phyloP scores from a whole-genome alignment of 2,888 invertebrate genomes.

The Polia nebulosa region DNA sequence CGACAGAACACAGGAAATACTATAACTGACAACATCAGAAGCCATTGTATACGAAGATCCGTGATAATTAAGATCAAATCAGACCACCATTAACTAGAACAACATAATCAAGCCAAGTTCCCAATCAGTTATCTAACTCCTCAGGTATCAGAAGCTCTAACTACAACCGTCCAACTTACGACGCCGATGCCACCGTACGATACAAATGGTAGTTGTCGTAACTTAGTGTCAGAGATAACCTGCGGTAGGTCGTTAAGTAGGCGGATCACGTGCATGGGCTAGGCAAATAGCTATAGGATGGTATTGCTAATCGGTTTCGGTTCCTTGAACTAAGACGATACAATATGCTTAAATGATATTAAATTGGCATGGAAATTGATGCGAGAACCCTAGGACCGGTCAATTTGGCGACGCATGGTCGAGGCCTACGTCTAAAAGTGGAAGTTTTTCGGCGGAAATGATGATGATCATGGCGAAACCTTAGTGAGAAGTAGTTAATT shows the following conservation, averaged over 20 bases:
- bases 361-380: background rate
- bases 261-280: constrained; percentile 14
- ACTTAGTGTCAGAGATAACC: constrained; percentile 41
- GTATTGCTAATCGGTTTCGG: background rate
- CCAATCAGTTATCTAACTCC: constrained; percentile 22
- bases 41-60: background rate
- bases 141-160: constrained; percentile 20
- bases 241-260: background rate
- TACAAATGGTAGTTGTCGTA: constrained; percentile 32
- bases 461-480: background rate
- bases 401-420: background rate
- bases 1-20: background rate
- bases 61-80: background rate
- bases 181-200: constrained; percentile 2
- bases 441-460: background rate
- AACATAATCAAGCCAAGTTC: constrained; percentile 13
- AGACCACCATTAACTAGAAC: background rate
- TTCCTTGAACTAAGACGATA: background rate
- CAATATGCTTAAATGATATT: background rate
- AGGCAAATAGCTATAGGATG: background rate
- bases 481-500: background rate
- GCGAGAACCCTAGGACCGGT: background rate
- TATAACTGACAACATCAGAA: background rate
- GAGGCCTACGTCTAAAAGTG: background rate
- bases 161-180: constrained; percentile 35